A percentile compares a stretch with the other conserved stretches of the same genome.
Evolutionary conservation across 1,140 invertebrate species (phyloP).

Genomic region (Nomia melanderi): DNA sequence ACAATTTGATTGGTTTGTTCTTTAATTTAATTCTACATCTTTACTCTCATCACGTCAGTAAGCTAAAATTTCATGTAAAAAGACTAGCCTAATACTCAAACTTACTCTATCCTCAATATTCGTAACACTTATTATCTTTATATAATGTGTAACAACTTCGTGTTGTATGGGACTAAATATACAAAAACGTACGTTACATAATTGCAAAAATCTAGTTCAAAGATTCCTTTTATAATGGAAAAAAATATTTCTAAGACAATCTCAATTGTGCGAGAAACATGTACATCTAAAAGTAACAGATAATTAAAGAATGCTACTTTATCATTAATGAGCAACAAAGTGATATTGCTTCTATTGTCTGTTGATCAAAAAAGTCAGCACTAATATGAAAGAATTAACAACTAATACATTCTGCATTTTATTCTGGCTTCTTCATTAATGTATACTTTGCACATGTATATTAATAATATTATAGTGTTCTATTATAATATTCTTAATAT

Average conservation of each 20-base stretch:
- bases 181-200: conserved; percentile 27
- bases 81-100: conserved; percentile 49
- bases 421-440: not conserved
- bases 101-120: conserved; percentile 49
- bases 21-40: not conserved
- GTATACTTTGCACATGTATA: not conserved
- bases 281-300: conserved; percentile 4
- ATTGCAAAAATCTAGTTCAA: conserved; percentile 22
- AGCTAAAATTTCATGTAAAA: conserved; percentile 56
- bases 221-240: conserved; percentile 12
- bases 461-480: conserved; percentile 5
- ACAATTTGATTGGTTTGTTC: conserved; percentile 10
- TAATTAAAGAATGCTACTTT: not conserved
- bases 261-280: conserved; percentile 51
- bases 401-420: conserved; percentile 1
- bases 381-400: conserved; percentile 20
- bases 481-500: conserved; percentile 13
- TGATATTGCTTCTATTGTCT: conserved; percentile 3
- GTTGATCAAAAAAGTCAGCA: not conserved
- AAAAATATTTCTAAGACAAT: conserved; percentile 29
- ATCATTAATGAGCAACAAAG: conserved; percentile 9
- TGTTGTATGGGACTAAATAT: conserved; percentile 11
- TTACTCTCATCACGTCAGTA: conserved; percentile 4
- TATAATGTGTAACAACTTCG: conserved; percentile 26
- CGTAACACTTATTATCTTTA: conserved; percentile 25